Percentiles rank a stretch among this genome's conserved stretches.
Conservation (phyloP, 2,888 invertebrate genomes). For the Baccha elongata region DNA sequence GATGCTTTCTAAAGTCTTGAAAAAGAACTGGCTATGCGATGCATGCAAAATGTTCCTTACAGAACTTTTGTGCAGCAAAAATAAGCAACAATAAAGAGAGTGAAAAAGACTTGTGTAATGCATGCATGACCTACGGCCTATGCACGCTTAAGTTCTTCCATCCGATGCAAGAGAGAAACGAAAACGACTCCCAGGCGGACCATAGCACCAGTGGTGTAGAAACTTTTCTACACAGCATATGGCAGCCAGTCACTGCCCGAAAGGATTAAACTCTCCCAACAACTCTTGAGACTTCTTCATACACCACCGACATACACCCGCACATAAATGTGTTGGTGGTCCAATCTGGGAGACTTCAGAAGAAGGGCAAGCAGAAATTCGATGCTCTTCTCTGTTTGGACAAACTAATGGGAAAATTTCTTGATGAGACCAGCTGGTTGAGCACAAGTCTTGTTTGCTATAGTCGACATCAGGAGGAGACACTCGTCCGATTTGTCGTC, state of each 20-base stretch:
- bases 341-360: neutral
- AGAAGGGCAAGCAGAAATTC: constrained; percentile 46
- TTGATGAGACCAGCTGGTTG: constrained; percentile 58
- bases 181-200: neutral
- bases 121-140: constrained; percentile 71
- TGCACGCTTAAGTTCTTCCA: neutral
- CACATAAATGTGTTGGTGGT: neutral
- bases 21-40: constrained; percentile 63
- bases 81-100: constrained; percentile 17
- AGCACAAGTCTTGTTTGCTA: constrained; percentile 67
- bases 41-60: constrained; percentile 54
- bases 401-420: constrained; percentile 80
- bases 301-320: constrained; percentile 4
- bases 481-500: constrained; percentile 47
- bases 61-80: constrained; percentile 44
- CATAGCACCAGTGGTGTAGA: constrained; percentile 9
- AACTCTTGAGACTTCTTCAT: neutral
- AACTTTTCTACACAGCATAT: constrained; percentile 61
- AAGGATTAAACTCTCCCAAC: constrained; percentile 53
- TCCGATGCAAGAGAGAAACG: neutral
- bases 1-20: constrained; percentile 45
- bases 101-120: constrained; percentile 54
- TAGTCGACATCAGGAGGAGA: constrained; percentile 32
- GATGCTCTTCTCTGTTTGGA: constrained; percentile 76
- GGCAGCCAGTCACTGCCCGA: constrained; percentile 39